Percentiles rank a stretch among this genome's conserved stretches.
phyloP scores from a whole-genome alignment of 2,113 vertebrate species.

The Callionymus lyra region DNA sequence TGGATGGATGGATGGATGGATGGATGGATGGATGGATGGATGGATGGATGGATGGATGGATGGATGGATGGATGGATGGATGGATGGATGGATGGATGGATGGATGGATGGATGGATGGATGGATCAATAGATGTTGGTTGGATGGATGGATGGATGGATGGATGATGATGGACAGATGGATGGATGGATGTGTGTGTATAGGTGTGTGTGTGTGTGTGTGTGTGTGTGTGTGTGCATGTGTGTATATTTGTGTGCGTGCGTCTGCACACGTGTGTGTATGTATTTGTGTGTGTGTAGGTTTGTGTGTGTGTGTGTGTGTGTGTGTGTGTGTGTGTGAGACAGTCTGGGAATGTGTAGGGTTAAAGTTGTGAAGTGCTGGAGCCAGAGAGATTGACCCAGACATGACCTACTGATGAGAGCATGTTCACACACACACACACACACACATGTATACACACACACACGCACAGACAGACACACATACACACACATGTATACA shows the following conservation, averaged over 20 bases:
- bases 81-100: too few relatives aligned
- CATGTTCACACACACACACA: conserved; percentile 32
- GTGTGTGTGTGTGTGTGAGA: conserved; percentile 6
- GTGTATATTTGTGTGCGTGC: conserved; percentile 11
- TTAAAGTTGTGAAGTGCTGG: conserved; percentile 52
- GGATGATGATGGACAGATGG: too few relatives aligned
- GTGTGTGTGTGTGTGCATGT: conserved; percentile 15
- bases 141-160: too few relatives aligned
- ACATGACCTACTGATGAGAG: conserved; percentile 58
- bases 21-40: too few relatives aligned
- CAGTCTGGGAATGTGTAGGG: conserved; percentile 32
- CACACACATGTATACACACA: conserved; percentile 20
- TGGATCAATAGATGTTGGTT: too few relatives aligned
- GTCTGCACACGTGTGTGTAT: conserved; percentile 5
- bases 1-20: too few relatives aligned
- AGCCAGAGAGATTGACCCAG: conserved; percentile 64
- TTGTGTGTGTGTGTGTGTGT: conserved; percentile 16
- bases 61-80: too few relatives aligned
- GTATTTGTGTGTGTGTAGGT: conserved; percentile 13
- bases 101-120: too few relatives aligned
- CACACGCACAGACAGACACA: too few relatives aligned
- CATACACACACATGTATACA: conserved; percentile 2
- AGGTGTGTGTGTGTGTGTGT: conserved; percentile 7
- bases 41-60: too few relatives aligned
- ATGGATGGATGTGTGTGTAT: conserved; percentile 21